Conservation (phyloP, 1,140 invertebrate genomes). For the Proctacanthus coquilletti region DNA sequence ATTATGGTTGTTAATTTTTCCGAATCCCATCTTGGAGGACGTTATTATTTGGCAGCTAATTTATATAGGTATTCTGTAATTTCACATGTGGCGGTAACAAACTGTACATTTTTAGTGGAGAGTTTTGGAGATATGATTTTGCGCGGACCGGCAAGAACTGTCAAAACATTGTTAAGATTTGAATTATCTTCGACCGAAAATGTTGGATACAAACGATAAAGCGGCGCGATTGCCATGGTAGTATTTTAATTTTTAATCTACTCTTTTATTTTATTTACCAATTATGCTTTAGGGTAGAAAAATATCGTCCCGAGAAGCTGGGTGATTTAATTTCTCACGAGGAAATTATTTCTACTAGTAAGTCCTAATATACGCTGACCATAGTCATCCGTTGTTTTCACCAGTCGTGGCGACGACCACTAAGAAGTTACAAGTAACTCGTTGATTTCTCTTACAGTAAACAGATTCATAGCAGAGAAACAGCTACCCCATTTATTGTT, state of each 20-base stretch:
- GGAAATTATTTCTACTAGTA: constrained; percentile 94
- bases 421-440: background rate
- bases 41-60: too few species aligned
- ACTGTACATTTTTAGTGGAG: too few species aligned
- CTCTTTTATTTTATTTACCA: background rate
- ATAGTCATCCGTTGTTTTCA: constrained; percentile 3
- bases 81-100: too few species aligned
- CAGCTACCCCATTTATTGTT: constrained; percentile 92
- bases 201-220: background rate
- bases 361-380: constrained; percentile 22
- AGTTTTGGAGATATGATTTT: too few species aligned
- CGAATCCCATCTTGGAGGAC: too few species aligned
- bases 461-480: constrained; percentile 82
- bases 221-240: background rate
- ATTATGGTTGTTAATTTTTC: too few species aligned
- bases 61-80: too few species aligned
- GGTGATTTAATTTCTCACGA: constrained; percentile 93
- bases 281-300: constrained; percentile 71
- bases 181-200: too few species aligned
- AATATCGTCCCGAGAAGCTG: constrained; percentile 83
- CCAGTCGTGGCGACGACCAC: too few species aligned
- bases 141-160: too few species aligned
- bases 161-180: too few species aligned
- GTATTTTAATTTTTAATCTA: background rate
- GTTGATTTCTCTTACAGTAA: constrained; percentile 49